Evolutionary conservation across 2,113 vertebrate species (phyloP).

Genomic region (Callaeas wilsoni): DNA sequence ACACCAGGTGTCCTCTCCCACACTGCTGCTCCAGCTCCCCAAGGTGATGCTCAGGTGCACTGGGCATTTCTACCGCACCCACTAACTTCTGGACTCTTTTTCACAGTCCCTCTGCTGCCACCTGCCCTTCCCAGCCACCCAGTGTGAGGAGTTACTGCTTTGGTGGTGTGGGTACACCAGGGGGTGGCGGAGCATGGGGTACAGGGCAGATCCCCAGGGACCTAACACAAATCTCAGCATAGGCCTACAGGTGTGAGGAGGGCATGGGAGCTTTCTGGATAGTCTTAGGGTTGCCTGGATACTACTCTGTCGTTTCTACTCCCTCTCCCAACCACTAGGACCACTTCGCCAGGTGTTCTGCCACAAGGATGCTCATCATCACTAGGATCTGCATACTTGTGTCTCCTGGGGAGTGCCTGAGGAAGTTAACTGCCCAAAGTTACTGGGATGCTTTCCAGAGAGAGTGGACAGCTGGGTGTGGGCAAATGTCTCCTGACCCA

Average conservation of each 20-base stretch:
- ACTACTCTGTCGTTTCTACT: not conserved
- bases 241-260: not conserved
- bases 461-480: not conserved
- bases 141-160: not conserved
- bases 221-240: not conserved
- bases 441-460: not conserved
- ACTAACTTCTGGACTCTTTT: not conserved
- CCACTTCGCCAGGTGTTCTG: not conserved
- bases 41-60: not conserved
- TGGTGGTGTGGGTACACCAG: rapidly evolving
- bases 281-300: not conserved
- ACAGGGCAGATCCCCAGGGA: not conserved
- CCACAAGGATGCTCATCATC: not conserved
- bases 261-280: not conserved
- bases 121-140: not conserved
- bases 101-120: not conserved
- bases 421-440: not conserved
- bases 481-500: not conserved
- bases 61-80: not conserved
- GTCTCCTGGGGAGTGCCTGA: not conserved
- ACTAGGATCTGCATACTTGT: not conserved
- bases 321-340: not conserved
- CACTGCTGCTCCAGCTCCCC: not conserved
- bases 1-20: not conserved
- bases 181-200: not conserved